Evolutionary conservation across 2,888 invertebrate genomes (phyloP), one percentile per base, ranked within the genome.

Genomic region (Bibio marci): DNA sequence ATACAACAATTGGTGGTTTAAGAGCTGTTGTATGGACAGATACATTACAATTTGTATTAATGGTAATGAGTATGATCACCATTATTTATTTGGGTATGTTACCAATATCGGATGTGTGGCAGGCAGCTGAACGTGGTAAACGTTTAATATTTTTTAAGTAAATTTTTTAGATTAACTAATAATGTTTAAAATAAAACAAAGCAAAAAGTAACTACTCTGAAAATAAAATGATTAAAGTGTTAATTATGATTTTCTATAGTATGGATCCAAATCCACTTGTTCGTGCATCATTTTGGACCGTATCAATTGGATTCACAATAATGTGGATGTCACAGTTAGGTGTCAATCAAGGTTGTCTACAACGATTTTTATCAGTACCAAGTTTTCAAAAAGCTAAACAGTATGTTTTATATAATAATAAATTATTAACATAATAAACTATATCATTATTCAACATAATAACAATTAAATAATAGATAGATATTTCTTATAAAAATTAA

Each of bases 1-100:
- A 83, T 49, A 80, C 80, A 2, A 76, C 80, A 2, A 55, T 81
- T 28, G 81, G 69, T 54, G 61, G 64, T 45, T 39, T 39, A 14
- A 35, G 60, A 43, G 77, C 76, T 3, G 72, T 79, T 5, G 71
- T 78, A 2, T 73, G 74, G 61, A 70, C 76, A 4, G 70, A 71
- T 42, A 63, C 67, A 4, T 50, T 71, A 32, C 74, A 76, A 41
- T 70, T 74, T 35, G 57, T 68, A 10, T 66, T 74, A 0, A 69
- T 67, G 42, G 49, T 65, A 12, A 64, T 67, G 1, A 69, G 72
- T 25, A 54, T 67, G 25, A 39, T 73, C 3, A 62, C 67, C 0
- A 54, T 76, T 25, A 65, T 73, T 17, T 60, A 69, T n/a, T 63
- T 75, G 12, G 76, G 75, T 0, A 45, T 70, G 17, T 61, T 63